Evolutionary conservation across 2,888 invertebrate species (phyloP), one percentile per base, ranked within the genome.

Genomic region (Nipponacmea schrenckii): DNA sequence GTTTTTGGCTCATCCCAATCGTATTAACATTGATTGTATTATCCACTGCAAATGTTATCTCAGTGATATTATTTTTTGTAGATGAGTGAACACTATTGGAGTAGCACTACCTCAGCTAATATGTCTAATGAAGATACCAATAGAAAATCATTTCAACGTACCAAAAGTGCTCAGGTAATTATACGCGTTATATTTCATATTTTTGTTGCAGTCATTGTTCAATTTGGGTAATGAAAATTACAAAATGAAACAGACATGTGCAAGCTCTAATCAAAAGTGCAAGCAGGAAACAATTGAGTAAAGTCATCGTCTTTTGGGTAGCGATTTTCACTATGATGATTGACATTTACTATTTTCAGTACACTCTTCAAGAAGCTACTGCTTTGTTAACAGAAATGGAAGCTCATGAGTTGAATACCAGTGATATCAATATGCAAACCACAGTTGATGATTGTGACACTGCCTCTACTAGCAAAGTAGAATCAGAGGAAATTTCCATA

Each of bases 281-380:
- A n/a, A n/a, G n/a, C n/a, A n/a, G n/a, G n/a, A n/a, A n/a, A n/a
- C n/a, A n/a, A n/a, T n/a, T n/a, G n/a, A n/a, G n/a, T n/a, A n/a
- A n/a, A n/a, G n/a, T n/a, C n/a, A n/a, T n/a, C n/a, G n/a, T n/a
- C n/a, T n/a, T n/a, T n/a, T n/a, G n/a, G n/a, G n/a, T n/a, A n/a
- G n/a, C n/a, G n/a, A n/a, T n/a, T n/a, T n/a, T n/a, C n/a, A n/a
- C n/a, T n/a, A n/a, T n/a, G n/a, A n/a, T n/a, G n/a, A n/a, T n/a
- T n/a, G n/a, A n/a, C n/a, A n/a, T n/a, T n/a, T n/a, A n/a, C n/a
- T n/a, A n/a, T 27, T 72, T 79, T 50, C 79, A 89, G 89, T 87
- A 89, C 70, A 90, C 90, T 0, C 81, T 90, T 75, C 89, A 87
- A n/a, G 88, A 89, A 77, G 90, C 90, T 50, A 90, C 89, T 63